These are phyloP conservation scores for Myotis vivesi DNA, from an alignment of 2,797 vertebrate species.

Conservation along the genomic window DNA sequence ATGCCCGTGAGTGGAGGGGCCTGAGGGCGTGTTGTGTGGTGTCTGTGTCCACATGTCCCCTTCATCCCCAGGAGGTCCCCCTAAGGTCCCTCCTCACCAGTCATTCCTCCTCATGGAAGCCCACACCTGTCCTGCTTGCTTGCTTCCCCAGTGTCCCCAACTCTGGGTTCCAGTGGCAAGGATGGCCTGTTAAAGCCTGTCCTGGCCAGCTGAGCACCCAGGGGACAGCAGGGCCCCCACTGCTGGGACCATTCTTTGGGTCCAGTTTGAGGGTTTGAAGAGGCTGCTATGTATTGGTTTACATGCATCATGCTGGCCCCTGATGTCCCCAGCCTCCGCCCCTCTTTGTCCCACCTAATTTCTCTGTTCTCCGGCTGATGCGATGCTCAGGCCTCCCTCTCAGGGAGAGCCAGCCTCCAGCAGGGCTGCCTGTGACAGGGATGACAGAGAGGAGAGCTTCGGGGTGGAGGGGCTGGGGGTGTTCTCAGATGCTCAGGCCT, in stretches of 20 bases:
- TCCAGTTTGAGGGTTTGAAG: not conserved
- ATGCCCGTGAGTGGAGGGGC: not conserved
- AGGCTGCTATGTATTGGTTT: not conserved
- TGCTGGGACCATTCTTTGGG: not conserved
- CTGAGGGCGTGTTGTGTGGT: not conserved
- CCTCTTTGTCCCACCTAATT: not conserved
- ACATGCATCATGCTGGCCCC: too few species aligned
- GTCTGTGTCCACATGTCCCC: not conserved
- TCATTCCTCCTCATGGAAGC: not conserved
- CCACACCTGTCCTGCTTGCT: too few species aligned
- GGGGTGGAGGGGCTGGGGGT: not conserved
- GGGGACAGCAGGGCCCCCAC: not conserved
- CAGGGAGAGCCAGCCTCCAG: slow-evolving; percentile 16
- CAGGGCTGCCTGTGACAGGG: slow-evolving; percentile 8
- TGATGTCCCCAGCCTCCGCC: not conserved
- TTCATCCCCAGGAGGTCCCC: not conserved
- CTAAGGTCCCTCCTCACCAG: not conserved
- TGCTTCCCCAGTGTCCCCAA: not conserved
- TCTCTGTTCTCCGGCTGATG: not conserved
- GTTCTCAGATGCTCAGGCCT: not conserved
- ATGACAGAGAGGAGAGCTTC: not conserved
- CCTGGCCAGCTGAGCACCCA: not conserved
- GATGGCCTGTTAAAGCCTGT: not conserved
- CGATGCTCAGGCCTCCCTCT: not conserved
- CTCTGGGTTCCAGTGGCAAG: not conserved